A percentile compares a stretch with the other conserved stretches of the same genome.
Evolutionary conservation across 1,140 invertebrate genomes (phyloP).

Genomic region (Trypoxylus dichotomus): DNA sequence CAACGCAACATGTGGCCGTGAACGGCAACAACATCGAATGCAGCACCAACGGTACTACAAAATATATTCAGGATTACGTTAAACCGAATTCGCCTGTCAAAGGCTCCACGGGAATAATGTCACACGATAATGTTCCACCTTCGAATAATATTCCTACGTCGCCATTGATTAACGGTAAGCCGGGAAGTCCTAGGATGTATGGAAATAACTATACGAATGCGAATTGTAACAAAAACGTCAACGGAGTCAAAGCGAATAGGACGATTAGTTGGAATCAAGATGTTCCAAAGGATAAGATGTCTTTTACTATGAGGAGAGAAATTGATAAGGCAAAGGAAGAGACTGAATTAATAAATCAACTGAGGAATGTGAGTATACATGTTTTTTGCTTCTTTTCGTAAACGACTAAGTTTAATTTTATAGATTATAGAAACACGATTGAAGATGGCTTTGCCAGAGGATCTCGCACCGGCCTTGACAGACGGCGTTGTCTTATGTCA

Average conservation of each 20-base stretch:
- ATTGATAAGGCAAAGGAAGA: conserved; percentile 90
- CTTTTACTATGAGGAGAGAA: conserved; percentile 89
- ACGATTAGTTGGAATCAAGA: conserved; percentile 73
- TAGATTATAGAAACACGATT: conserved; percentile 88
- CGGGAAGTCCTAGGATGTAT: conserved; percentile 55
- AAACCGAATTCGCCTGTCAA: conserved; percentile 75
- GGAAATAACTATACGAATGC: conserved; percentile 55
- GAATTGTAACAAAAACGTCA: conserved; percentile 46
- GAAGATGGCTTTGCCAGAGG: conserved; percentile 86
- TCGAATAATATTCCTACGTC: conserved; percentile 31
- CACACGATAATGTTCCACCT: conserved; percentile 56
- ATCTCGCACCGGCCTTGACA: conserved; percentile 80
- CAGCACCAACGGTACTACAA: conserved; percentile 51
- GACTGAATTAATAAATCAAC: conserved; percentile 79
- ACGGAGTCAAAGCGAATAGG: conserved; percentile 55
- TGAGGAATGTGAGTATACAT: conserved; percentile 71
- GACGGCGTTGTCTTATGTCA: conserved; percentile 94
- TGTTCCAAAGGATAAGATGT: conserved; percentile 72
- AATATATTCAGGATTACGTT: conserved; percentile 59
- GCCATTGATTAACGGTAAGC: conserved; percentile 33
- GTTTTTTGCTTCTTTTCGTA: conserved; percentile 1
- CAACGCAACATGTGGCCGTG: too few species aligned
- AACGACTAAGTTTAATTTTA: conserved; percentile 42
- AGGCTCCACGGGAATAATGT: conserved; percentile 53
- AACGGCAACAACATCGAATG: conserved; percentile 56